phyloP scores from a whole-genome alignment of 2,888 invertebrate genomes.

The Drosophila silvestris region DNA sequence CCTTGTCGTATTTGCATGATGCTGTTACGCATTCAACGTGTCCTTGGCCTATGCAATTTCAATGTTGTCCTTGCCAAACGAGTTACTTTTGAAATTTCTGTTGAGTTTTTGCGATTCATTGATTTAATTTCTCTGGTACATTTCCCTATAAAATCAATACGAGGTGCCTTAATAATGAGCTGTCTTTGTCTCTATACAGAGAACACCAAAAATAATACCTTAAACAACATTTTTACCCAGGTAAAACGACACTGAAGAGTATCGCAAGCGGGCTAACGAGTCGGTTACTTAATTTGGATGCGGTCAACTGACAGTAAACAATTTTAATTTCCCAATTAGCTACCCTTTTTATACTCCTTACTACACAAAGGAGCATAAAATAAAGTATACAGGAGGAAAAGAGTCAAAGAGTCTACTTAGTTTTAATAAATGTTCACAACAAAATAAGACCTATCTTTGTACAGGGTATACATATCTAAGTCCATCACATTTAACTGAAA shows the following conservation, averaged over 20 bases:
- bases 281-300: slow-evolving; percentile 12
- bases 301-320: slow-evolving; percentile 5
- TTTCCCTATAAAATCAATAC: not conserved
- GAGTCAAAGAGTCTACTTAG: no score
- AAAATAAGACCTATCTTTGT: not conserved
- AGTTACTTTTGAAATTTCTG: not conserved
- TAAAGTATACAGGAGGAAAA: not conserved
- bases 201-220: not conserved
- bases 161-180: not conserved
- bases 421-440: no score
- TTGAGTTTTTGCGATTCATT: not conserved
- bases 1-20: slow-evolving; percentile 4
- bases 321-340: not conserved
- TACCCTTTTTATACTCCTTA: not conserved
- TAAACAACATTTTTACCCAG: not conserved
- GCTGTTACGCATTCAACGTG: slow-evolving; percentile 14
- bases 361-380: not conserved
- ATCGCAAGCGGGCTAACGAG: slow-evolving; percentile 9
- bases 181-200: not conserved
- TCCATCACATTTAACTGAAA: not conserved
- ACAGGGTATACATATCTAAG: not conserved
- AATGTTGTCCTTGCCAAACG: slow-evolving; percentile 7
- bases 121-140: not conserved
- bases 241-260: not conserved
- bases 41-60: slow-evolving; percentile 40